Conservation (phyloP, 1,140 invertebrate genomes). For the Cherax destructor region DNA sequence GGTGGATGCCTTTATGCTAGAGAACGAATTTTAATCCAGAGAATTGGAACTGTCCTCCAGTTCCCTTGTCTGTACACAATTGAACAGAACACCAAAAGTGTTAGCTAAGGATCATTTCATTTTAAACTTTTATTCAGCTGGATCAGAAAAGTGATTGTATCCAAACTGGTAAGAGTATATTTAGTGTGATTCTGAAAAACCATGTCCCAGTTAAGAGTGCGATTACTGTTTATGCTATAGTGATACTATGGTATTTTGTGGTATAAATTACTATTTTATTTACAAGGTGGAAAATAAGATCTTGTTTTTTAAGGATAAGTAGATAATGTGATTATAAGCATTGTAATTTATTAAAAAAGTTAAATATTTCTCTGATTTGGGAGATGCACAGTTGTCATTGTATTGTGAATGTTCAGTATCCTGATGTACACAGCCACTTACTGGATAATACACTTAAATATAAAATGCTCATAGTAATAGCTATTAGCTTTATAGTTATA, state of each 20-base stretch:
- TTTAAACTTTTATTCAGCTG: no score
- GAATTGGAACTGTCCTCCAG: no score
- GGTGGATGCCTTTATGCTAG: no score
- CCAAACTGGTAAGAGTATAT: no score
- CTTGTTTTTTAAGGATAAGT: not conserved
- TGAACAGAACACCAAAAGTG: no score
- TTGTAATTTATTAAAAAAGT: not conserved
- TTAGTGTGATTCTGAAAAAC: no score
- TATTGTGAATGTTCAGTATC: not conserved
- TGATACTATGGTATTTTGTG: not conserved
- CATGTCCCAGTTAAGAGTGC: no score
- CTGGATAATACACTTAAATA: not conserved
- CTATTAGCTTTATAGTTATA: slow-evolving; percentile 4
- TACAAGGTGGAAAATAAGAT: not conserved
- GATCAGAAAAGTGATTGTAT: no score
- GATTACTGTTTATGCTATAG: not conserved
- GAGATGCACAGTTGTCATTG: not conserved
- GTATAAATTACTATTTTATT: not conserved
- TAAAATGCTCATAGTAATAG: slow-evolving; percentile 5
- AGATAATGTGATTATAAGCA: not conserved
- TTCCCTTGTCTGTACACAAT: no score
- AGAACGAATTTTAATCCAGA: no score
- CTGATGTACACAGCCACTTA: not conserved
- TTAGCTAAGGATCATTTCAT: no score
- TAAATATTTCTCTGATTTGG: not conserved